Conservation (phyloP, 2,888 invertebrate genomes). For the Aspidiotus rigidus region DNA sequence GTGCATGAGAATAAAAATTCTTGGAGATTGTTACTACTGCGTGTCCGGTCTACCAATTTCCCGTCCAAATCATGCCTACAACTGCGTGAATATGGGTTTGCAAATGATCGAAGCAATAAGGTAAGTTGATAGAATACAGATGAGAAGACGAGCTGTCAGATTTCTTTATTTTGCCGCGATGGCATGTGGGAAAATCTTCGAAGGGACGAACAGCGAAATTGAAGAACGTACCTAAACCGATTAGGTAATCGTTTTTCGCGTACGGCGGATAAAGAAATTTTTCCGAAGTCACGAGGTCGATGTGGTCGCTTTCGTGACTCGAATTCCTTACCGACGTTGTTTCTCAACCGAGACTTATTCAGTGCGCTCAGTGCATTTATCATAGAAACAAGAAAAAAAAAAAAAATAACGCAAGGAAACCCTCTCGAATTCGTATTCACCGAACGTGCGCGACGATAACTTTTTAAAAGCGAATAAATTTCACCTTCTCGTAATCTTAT, state of each 20-base stretch:
- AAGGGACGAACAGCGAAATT: background rate
- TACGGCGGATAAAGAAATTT: background rate
- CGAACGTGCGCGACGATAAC: background rate
- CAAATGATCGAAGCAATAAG: constrained; percentile 93
- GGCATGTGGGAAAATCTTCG: background rate
- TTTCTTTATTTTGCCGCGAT: background rate
- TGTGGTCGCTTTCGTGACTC: background rate
- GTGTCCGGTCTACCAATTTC: constrained; percentile 87
- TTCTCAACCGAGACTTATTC: background rate
- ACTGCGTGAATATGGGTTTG: constrained; percentile 91
- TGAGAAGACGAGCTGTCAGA: background rate
- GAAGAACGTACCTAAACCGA: background rate
- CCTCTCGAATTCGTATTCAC: background rate
- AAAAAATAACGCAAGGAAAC: too few relatives aligned
- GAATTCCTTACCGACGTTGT: background rate
- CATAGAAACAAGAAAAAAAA: background rate
- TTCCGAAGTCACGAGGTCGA: background rate
- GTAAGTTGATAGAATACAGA: constrained; percentile 47
- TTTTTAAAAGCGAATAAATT: background rate
- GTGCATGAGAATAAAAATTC: constrained; percentile 89
- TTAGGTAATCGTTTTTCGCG: background rate
- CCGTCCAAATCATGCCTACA: constrained; percentile 85
- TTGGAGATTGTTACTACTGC: constrained; percentile 94
- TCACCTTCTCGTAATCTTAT: background rate
- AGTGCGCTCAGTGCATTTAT: background rate